Evolutionary conservation across 35 echinoderm and acorn worm genomes (phyloP).

Genomic region (Lytechinus variegatus): DNA sequence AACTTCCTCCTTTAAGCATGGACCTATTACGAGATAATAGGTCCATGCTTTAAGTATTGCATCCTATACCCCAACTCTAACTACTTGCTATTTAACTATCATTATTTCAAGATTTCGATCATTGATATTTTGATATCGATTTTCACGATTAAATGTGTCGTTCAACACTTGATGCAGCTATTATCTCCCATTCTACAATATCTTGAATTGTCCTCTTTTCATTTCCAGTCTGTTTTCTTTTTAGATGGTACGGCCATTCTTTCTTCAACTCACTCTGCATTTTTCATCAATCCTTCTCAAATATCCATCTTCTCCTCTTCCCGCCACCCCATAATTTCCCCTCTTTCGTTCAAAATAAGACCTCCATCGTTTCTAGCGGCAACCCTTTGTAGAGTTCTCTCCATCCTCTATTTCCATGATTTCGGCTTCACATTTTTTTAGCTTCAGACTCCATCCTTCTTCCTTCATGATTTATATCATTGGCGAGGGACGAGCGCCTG

Average conservation of each 20-base stretch:
- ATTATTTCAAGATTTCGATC: no score
- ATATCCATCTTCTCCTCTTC: not conserved
- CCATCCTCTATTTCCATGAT: not conserved
- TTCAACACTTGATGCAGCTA: no score
- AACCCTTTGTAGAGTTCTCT: not conserved
- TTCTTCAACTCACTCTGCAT: not conserved
- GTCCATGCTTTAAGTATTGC: no score
- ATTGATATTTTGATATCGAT: no score
- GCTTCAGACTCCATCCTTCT: not conserved
- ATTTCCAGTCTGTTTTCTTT: no score
- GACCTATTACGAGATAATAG: no score
- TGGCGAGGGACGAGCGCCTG: constrained; percentile 39
- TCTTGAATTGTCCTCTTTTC: no score
- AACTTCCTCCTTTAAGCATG: no score
- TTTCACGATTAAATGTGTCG: no score
- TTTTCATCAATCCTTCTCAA: not conserved
- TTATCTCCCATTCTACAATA: no score
- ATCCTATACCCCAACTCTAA: no score
- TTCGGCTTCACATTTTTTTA: not conserved
- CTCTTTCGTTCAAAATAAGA: not conserved
- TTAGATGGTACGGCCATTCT: not conserved
- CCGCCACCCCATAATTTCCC: not conserved
- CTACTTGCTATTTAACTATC: no score
- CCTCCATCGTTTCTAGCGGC: not conserved
- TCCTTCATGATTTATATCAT: not conserved